Evolutionary conservation across 1,140 invertebrate species (phyloP), one percentile per base, ranked within the genome.

Genomic region (Meloidogyne floridensis): DNA sequence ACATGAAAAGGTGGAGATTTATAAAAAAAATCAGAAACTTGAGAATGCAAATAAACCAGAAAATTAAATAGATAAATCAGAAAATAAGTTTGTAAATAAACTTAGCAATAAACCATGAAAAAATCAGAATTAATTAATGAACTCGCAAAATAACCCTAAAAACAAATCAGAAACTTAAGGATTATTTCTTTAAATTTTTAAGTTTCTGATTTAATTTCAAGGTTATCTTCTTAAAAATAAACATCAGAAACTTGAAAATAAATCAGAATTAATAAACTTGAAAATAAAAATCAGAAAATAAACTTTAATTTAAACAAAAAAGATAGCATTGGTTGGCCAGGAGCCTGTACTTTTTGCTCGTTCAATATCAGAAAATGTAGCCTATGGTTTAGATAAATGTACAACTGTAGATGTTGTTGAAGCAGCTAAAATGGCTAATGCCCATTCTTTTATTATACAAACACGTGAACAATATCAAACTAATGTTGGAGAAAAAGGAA

Each of bases 361-460:
- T 32, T 83, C 86, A 10, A 84, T 89, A n/a, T 72, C 84, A 9
- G 80, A 89, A 11, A 89, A 89, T 75, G 90, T 89, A 70, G 78
- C 85, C 10, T 89, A 90, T 76, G 88, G 89, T 5, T 87, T 82
- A 42, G 83, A 86, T 32, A 74, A 81, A 43, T 86, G 74, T 15
- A 81, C 78, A 10, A 83, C 74, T 20, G 65, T 32, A 10, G 72
- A 80, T 20, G 87, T 91, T 65, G 77, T 86, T 59, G 82, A 86
- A 76, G 89, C 86, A 8, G 90, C 91, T 3, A 85, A 87, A 77
- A 72, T 89, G 76, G 91, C 91, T 54, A 91, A 91, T 84, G 88
- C 87, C 11, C 90, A 91, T 83, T 78, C 89, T n/a, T 91, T 91
- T 81, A 89, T 91, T 11, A 84, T 84, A 51, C 87, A 89, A 53